phyloP scores from a whole-genome alignment of 2,888 invertebrate genomes.

The Diarsia rubi region DNA sequence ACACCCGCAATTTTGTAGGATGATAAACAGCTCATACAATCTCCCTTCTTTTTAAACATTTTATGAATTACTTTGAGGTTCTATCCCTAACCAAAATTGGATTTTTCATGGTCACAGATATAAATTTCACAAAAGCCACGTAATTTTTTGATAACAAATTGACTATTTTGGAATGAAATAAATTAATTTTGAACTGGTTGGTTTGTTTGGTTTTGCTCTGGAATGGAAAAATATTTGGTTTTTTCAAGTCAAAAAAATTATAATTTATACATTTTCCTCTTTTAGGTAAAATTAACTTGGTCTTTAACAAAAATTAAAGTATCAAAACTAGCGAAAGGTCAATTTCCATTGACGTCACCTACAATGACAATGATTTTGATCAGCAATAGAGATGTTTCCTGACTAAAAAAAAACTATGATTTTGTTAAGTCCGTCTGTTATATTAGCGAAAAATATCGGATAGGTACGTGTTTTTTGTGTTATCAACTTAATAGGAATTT shows the following conservation, averaged over 20 bases:
- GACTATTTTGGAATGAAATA: constrained; percentile 26
- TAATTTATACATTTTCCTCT: not conserved
- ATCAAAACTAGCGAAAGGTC: not conserved
- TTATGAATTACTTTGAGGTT: constrained; percentile 54
- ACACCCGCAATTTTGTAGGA: constrained; percentile 56
- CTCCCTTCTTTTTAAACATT: constrained; percentile 25
- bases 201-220: not conserved
- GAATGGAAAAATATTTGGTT: not conserved
- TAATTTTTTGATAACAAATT: constrained; percentile 43
- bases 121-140: constrained; percentile 46
- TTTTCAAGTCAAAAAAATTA: not conserved
- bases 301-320: too few species aligned
- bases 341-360: not conserved
- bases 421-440: too few species aligned
- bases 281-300: not conserved
- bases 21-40: constrained; percentile 57
- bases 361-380: not conserved
- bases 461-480: too few species aligned
- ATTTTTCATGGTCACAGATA: constrained; percentile 48
- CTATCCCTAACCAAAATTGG: constrained; percentile 45
- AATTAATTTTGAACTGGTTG: constrained; percentile 9
- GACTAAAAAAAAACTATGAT: too few species aligned
- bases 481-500: too few species aligned
- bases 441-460: too few species aligned
- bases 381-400: too few species aligned